Evolutionary conservation across 2,888 invertebrate species (phyloP).

Genomic region (Limnephilus lunatus): DNA sequence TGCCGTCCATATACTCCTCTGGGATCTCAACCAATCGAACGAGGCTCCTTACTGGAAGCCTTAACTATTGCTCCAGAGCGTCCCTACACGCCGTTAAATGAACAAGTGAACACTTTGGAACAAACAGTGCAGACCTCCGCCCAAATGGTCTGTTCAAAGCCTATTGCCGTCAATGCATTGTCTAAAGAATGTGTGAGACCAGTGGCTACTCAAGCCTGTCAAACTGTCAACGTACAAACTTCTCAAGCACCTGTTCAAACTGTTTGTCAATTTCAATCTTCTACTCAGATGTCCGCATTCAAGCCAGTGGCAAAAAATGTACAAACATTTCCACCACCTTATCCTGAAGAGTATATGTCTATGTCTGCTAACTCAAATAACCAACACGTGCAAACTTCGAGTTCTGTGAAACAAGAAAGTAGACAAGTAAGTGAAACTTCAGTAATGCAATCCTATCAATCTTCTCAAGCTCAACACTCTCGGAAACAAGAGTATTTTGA

Average conservation of each 20-base stretch:
- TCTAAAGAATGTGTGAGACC: slow-evolving; percentile 63
- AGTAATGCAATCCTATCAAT: slow-evolving; percentile 44
- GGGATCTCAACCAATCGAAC: slow-evolving; percentile 74
- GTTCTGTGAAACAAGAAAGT: neutral
- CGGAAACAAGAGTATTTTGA: slow-evolving; percentile 69
- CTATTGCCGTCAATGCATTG: neutral
- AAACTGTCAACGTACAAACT: slow-evolving; percentile 56
- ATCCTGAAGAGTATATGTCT: slow-evolving; percentile 70
- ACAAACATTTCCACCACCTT: slow-evolving; percentile 73
- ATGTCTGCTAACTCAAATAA: slow-evolving; percentile 6
- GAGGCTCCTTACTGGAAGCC: slow-evolving; percentile 78
- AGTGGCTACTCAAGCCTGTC: slow-evolving; percentile 64
- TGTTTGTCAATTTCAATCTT: slow-evolving; percentile 72
- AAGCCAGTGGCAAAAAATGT: slow-evolving; percentile 72
- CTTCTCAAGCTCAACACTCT: slow-evolving; percentile 37
- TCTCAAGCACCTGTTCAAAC: slow-evolving; percentile 71
- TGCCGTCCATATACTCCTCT: slow-evolving; percentile 80
- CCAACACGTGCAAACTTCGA: slow-evolving; percentile 15
- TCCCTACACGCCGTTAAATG: slow-evolving; percentile 78
- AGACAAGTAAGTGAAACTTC: slow-evolving; percentile 8
- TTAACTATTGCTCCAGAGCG: slow-evolving; percentile 81
- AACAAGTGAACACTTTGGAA: slow-evolving; percentile 67
- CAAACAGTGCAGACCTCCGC: slow-evolving; percentile 66
- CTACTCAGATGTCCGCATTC: slow-evolving; percentile 74
- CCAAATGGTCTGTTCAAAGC: slow-evolving; percentile 66